Conservation (phyloP, 2,888 invertebrate genomes). For the Apoda limacodes region DNA sequence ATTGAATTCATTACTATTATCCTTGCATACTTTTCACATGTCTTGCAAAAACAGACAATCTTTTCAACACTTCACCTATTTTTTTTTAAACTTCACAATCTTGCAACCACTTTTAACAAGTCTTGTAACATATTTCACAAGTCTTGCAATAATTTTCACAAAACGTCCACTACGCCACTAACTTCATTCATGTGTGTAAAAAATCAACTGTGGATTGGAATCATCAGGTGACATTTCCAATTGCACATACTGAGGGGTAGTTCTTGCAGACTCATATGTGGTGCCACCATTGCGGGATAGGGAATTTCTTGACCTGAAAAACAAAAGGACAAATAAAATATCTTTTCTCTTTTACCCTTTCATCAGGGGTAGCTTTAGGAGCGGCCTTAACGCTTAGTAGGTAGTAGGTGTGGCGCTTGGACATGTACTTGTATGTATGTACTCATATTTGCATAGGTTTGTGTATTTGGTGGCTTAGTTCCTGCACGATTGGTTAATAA, state of each 20-base stretch:
- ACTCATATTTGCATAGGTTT: too few relatives aligned
- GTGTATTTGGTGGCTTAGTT: too few relatives aligned
- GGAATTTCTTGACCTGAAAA: conserved; percentile 63
- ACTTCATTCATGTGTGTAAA: conserved; percentile 79
- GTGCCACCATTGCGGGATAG: conserved; percentile 50
- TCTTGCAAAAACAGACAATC: conserved; percentile 6
- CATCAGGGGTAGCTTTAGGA: too few relatives aligned
- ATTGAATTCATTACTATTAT: too few relatives aligned
- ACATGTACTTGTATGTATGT: too few relatives aligned
- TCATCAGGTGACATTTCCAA: conserved; percentile 62
- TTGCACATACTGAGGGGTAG: conserved; percentile 59
- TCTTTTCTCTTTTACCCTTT: too few relatives aligned
- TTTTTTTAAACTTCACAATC: neutral
- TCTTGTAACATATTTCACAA: conserved; percentile 2
- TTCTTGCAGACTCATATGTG: conserved; percentile 57
- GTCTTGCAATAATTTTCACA: conserved; percentile 1
- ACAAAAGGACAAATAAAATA: too few relatives aligned
- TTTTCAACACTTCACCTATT: neutral
- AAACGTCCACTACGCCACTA: neutral
- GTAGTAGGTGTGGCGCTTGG: too few relatives aligned
- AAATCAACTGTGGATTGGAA: conserved; percentile 85
- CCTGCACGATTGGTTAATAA: too few relatives aligned
- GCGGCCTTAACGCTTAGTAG: too few relatives aligned
- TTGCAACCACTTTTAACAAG: conserved; percentile 8
- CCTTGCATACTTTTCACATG: too few relatives aligned